These are phyloP conservation scores for Palythoa heliodiscus DNA, from an alignment of 92 coral and sea anemone species.

Conservation along the genomic window DNA sequence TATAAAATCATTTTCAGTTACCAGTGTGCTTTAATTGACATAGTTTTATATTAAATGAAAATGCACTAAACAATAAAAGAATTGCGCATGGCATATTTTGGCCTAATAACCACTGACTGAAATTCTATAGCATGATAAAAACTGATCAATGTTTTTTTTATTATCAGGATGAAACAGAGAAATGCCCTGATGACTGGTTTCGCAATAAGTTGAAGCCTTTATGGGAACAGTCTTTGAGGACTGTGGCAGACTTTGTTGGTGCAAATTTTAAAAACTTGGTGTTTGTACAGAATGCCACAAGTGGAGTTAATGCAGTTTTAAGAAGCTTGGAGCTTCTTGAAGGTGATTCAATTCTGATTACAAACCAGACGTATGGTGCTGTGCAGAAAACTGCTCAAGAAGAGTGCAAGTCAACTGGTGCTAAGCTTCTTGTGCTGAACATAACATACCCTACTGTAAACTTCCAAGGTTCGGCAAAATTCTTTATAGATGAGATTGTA, in stretches of 20 bases:
- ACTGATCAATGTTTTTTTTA: not conserved
- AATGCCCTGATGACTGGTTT: constrained; percentile 63
- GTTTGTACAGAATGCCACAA: constrained; percentile 74
- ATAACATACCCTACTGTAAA: constrained; percentile 75
- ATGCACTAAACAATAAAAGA: too few species aligned
- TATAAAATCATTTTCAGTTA: too few species aligned
- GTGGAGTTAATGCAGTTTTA: constrained; percentile 66
- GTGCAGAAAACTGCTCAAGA: constrained; percentile 68
- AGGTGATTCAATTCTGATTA: constrained; percentile 71
- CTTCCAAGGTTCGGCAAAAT: constrained; percentile 61
- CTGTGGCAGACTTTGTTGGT: constrained; percentile 71
- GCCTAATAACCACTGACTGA: too few species aligned
- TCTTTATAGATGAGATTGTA: constrained; percentile 68
- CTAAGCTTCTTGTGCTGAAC: constrained; percentile 77
- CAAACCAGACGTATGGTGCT: constrained; percentile 80
- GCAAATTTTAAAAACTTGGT: constrained; percentile 64
- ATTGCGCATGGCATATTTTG: too few species aligned
- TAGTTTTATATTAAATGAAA: too few species aligned
- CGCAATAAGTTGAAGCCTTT: constrained; percentile 37
- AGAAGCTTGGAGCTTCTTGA: constrained; percentile 60
- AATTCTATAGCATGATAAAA: not conserved
- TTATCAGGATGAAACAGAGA: constrained; percentile 64
- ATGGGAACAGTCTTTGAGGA: constrained; percentile 55
- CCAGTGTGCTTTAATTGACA: too few species aligned
- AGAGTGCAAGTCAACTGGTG: constrained; percentile 60